Base-by-base conservation (phyloP, 2,113 vertebrate species). In the Nothoprocta perdicaria region DNA sequence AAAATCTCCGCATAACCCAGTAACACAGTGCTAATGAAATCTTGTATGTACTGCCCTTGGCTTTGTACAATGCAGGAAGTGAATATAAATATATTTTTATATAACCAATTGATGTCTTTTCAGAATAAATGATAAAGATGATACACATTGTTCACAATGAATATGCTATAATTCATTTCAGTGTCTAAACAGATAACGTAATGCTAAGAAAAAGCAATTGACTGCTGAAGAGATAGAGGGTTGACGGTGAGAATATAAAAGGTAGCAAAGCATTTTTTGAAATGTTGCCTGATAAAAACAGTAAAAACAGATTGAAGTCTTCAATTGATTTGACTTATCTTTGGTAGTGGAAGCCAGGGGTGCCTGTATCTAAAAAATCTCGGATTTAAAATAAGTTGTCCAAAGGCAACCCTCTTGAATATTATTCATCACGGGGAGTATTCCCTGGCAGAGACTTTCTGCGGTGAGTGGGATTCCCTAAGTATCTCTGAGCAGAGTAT, bases 301-400 rank as follows among this genome's bases (percentile, higher is more conserved):
- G 79, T 92, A 94, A 96, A 97, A 96, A 89, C 80, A 93, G 97
- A 97, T 97, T 95, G 97, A 97, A 97, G 95, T 95, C 92, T 94
- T 97, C 94, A 96, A 92, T 96, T 97, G 91, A 93, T 97, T 97
- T 98, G 96, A 97, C 96, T 97, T 97, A 97, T 97, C 96, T 97
- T 96, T 89, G 81, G 81, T 89, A 50, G 60, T 90, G 93, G 96
- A 96, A 97, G 95, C 53, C 94, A 89, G 89, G 88, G 91, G 93
- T 89, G 61, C 93, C 94, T 83, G 89, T 97, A 95, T 97, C 94
- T 97, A 88, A 91, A 97, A 96, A 85, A 97, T 97, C 96, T 93
- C 77, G 77, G 85, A 67, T 96, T 97, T 97, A 93, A 97, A 98
- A 96, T 96, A 97, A 97, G 93, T 93, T 97, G 93, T 95, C 95